A percentile compares a stretch with the other conserved stretches of the same genome.
Evolutionary conservation across 2,113 vertebrate species (phyloP).

Genomic region (Podiceps cristatus): DNA sequence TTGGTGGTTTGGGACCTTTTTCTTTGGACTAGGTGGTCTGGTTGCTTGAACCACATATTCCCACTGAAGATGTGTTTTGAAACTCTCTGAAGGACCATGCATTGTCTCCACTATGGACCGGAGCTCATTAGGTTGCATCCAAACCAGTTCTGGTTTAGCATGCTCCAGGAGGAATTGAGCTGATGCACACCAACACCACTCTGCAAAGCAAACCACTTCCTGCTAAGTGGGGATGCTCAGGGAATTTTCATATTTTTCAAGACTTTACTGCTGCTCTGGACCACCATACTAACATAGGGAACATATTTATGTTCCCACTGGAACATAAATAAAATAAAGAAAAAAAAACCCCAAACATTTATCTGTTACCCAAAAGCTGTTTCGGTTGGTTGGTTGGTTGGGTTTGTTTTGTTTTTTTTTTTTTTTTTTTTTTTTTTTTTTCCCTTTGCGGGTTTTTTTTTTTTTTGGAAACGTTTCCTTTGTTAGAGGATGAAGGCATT

Average conservation of each 20-base stretch:
- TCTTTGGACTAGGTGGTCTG: neutral
- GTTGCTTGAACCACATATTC: neutral
- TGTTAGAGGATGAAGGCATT: too few species aligned
- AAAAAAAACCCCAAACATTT: neutral
- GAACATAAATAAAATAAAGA: neutral
- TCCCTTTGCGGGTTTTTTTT: neutral
- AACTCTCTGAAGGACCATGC: neutral
- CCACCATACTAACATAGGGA: neutral
- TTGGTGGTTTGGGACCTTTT: neutral
- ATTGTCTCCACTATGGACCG: neutral
- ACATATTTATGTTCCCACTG: too few species aligned
- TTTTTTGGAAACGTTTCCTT: too few species aligned
- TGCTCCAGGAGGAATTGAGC: neutral
- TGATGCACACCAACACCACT: neutral
- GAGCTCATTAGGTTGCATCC: neutral
- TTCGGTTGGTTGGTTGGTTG: neutral
- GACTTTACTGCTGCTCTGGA: neutral
- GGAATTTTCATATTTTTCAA: neutral
- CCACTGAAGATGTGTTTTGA: neutral
- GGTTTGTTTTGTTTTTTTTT: too few species aligned
- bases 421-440: too few species aligned
- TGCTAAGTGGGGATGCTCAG: neutral
- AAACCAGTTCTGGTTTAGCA: neutral
- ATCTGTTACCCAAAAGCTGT: neutral
- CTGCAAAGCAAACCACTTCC: neutral